A percentile compares a stretch with the other conserved stretches of the same genome.
phyloP scores from a whole-genome alignment of 2,797 vertebrate genomes.

The Eulemur coronatus region DNA sequence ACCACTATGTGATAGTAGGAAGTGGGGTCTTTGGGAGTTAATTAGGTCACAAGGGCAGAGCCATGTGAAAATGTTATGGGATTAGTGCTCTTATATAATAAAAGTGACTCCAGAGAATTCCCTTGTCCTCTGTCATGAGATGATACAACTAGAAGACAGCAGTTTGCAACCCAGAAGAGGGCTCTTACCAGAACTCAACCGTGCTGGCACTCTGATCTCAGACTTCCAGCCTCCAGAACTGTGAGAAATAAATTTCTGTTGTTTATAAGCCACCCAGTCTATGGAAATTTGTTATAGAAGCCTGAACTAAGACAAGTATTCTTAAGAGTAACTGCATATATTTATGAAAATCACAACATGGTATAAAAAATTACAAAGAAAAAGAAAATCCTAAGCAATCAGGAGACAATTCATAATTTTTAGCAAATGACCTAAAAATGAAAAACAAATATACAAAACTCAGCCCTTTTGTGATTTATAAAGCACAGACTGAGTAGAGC shows the following conservation, averaged over 20 bases:
- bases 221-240: background rate
- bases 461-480: slow-evolving; percentile 17
- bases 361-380: slow-evolving; percentile 17
- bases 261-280: background rate
- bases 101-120: background rate
- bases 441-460: slow-evolving; percentile 36
- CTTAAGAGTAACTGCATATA: background rate
- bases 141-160: background rate
- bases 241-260: background rate
- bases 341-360: background rate
- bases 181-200: background rate
- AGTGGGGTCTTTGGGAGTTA: background rate
- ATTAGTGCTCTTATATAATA: background rate
- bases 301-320: background rate
- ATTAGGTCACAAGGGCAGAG: background rate
- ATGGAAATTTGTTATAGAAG: background rate
- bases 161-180: background rate
- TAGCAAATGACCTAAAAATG: background rate
- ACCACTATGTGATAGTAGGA: background rate
- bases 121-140: background rate
- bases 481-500: background rate
- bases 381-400: slow-evolving; percentile 22
- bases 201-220: background rate
- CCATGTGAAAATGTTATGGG: background rate
- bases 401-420: slow-evolving; percentile 3